A percentile compares a stretch with the other conserved stretches of the same genome.
These are phyloP conservation scores for Xerus rutilus DNA, from an alignment of 2,797 vertebrate species.

Conservation along the genomic window DNA sequence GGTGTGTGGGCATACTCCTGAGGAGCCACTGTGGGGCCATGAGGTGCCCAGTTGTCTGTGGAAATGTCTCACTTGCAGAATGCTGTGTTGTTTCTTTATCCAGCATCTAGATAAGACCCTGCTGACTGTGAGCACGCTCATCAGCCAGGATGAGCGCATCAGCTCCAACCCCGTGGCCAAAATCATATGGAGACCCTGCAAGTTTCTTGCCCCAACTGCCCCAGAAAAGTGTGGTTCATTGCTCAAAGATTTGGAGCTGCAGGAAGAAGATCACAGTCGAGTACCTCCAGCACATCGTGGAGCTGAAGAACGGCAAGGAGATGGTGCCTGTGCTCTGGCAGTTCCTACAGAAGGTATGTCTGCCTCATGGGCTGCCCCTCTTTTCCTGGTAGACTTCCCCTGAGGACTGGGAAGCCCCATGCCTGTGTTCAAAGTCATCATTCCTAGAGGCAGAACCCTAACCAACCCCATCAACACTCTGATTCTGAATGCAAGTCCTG, in stretches of 20 bases:
- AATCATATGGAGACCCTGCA: slow-evolving; percentile 92
- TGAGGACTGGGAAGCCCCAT: background rate
- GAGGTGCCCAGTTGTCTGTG: rapidly evolving
- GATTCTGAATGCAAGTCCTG: background rate
- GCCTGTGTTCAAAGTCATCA: too few species aligned
- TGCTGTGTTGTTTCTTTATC: background rate
- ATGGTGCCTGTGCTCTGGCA: slow-evolving; percentile 93
- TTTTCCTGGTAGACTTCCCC: too few species aligned
- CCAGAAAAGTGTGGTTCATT: slow-evolving; percentile 88
- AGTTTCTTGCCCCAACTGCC: slow-evolving; percentile 91
- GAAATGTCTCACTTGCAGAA: background rate
- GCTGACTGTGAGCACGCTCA: slow-evolving; percentile 87
- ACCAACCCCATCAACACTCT: too few species aligned
- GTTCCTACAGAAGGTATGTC: slow-evolving; percentile 94
- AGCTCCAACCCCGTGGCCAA: slow-evolving; percentile 92
- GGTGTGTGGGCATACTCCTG: background rate
- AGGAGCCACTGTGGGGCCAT: background rate
- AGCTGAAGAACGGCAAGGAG: slow-evolving; percentile 92
- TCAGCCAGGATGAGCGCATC: slow-evolving; percentile 92
- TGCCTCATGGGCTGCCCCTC: rapidly evolving
- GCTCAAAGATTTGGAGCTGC: slow-evolving; percentile 94
- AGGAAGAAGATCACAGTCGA: slow-evolving; percentile 91
- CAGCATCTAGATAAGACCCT: slow-evolving; percentile 91
- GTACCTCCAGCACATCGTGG: slow-evolving; percentile 92
- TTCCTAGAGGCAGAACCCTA: background rate